Evolutionary conservation across 2,888 invertebrate species (phyloP).

Genomic region (Abrostola triplasia): DNA sequence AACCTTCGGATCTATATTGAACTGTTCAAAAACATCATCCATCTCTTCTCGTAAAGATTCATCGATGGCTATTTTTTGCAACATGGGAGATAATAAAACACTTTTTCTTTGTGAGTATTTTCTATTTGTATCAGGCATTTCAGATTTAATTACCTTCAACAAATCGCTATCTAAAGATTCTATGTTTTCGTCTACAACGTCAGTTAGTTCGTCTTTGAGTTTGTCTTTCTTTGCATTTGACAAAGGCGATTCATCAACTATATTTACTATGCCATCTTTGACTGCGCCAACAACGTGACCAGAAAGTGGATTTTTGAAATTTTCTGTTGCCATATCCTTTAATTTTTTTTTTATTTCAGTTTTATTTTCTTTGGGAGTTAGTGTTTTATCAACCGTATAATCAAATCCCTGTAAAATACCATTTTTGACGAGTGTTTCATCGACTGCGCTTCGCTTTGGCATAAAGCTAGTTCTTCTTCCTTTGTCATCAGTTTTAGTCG

Average conservation of each 20-base stretch:
- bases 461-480: too few species aligned
- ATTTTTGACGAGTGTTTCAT: not conserved
- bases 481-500: too few species aligned
- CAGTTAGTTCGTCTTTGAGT: conserved; percentile 1
- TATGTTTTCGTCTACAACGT: conserved; percentile 7
- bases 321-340: not conserved
- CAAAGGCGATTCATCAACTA: not conserved
- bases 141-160: not conserved
- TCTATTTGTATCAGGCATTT: not conserved
- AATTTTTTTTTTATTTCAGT: not conserved
- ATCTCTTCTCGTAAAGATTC: conserved; percentile 5
- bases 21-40: conserved; percentile 1
- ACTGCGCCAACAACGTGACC: not conserved
- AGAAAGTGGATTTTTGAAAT: not conserved
- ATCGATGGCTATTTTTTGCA: not conserved
- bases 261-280: not conserved
- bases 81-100: not conserved
- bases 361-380: not conserved
- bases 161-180: not conserved
- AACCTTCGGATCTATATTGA: conserved; percentile 6
- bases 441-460: not conserved
- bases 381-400: not conserved
- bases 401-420: not conserved
- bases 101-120: not conserved
- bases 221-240: not conserved